These are phyloP conservation scores for Periplaneta americana DNA, from an alignment of 1,140 invertebrate genomes.

Conservation along the genomic window DNA sequence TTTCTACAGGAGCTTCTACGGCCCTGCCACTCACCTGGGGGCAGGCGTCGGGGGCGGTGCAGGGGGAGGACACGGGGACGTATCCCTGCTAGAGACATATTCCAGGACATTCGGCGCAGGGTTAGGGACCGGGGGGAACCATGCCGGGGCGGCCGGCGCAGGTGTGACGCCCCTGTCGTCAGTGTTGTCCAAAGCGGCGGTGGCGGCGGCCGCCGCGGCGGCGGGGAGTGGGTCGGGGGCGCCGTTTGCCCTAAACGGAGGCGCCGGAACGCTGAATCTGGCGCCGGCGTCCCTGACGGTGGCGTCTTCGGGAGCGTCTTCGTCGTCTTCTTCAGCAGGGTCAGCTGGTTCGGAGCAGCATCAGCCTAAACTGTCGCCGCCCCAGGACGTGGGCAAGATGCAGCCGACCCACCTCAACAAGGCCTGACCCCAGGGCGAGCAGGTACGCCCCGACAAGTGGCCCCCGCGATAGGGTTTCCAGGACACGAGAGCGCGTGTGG, in stretches of 20 bases:
- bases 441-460: background rate
- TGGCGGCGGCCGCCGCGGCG: background rate
- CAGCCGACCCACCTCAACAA: background rate
- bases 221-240: background rate
- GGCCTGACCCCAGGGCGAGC: conserved; percentile 11
- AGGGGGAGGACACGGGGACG: conserved; percentile 41
- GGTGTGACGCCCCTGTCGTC: conserved; percentile 11
- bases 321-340: background rate
- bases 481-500: background rate
- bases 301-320: background rate
- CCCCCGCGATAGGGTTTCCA: background rate
- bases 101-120: conserved; percentile 47
- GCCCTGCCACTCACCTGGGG: conserved; percentile 37
- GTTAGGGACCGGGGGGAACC: conserved; percentile 33
- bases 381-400: background rate
- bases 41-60: conserved; percentile 11
- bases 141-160: conserved; percentile 26
- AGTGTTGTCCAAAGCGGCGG: background rate
- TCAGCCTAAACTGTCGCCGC: too few relatives aligned
- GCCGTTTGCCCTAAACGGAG: background rate
- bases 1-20: conserved; percentile 59
- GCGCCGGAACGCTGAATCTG: background rate
- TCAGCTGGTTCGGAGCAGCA: background rate
- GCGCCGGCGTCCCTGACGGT: background rate
- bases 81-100: conserved; percentile 58